A percentile compares a stretch with the other conserved stretches of the same genome.
Conservation (phyloP, 2,888 invertebrate genomes). For the Hololepta plana region DNA sequence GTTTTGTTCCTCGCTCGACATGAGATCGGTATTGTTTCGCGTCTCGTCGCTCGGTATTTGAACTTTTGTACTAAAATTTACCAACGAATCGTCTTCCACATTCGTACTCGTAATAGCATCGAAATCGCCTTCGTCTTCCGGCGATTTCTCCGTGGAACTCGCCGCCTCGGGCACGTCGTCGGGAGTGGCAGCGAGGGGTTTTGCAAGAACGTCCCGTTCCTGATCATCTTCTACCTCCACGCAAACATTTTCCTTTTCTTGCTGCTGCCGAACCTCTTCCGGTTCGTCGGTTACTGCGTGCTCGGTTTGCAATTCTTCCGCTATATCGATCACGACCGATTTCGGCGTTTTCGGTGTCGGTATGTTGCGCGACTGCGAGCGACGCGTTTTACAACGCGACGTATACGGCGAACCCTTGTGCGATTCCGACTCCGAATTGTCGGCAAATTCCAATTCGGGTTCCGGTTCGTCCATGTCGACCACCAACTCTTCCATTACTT, state of each 20-base stretch:
- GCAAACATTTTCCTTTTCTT: conserved; percentile 4
- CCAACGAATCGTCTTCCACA: conserved; percentile 9
- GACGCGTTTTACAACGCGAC: conserved; percentile 20
- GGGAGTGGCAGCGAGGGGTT: too few relatives aligned
- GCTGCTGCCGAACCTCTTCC: background rate
- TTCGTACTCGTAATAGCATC: conserved; percentile 8
- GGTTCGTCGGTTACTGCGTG: background rate
- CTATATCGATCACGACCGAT: conserved; percentile 6
- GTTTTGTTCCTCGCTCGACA: conserved; percentile 9
- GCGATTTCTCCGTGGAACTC: conserved; percentile 4
- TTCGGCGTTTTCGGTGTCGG: conserved; percentile 26
- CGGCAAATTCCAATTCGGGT: conserved; percentile 22
- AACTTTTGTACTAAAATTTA: conserved; percentile 18
- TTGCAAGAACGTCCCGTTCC: conserved; percentile 2
- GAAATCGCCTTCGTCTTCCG: conserved; percentile 5
- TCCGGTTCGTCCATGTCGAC: conserved; percentile 19
- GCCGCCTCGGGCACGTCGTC: background rate
- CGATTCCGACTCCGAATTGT: conserved; percentile 18
- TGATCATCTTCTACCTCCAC: background rate
- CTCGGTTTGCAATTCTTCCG: background rate
- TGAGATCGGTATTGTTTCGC: conserved; percentile 16
- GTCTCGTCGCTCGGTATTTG: conserved; percentile 19
- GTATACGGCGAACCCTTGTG: conserved; percentile 20
- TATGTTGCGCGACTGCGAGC: conserved; percentile 22
- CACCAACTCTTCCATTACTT: too few relatives aligned